Evolutionary conservation across 2,888 invertebrate species (phyloP).

Genomic region (Cremastinae sp.): DNA sequence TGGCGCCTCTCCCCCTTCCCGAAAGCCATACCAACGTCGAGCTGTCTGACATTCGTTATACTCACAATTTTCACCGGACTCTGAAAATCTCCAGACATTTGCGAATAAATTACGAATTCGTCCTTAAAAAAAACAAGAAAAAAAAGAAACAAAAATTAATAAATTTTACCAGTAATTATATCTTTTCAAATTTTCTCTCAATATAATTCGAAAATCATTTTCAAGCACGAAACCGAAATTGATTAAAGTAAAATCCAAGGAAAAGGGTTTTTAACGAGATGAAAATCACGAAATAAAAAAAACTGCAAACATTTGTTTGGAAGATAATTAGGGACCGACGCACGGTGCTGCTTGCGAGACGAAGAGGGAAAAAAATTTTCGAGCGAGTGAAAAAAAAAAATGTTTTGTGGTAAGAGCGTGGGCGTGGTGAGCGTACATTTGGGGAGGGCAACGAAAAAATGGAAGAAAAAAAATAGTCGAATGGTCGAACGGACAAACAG

Average conservation of each 20-base stretch:
- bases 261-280: background rate
- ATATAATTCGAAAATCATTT: background rate
- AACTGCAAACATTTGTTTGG: too few relatives aligned
- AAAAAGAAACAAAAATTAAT: background rate
- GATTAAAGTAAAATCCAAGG: slow-evolving; percentile 1
- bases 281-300: background rate
- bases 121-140: too few relatives aligned
- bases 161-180: too few relatives aligned
- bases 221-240: background rate
- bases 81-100: slow-evolving; percentile 14
- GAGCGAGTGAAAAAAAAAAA: slow-evolving; percentile 8
- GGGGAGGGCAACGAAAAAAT: slow-evolving; percentile 37
- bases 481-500: slow-evolving; percentile 49
- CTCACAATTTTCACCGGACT: slow-evolving; percentile 44
- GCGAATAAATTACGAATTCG: slow-evolving; percentile 28
- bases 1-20: slow-evolving; percentile 35
- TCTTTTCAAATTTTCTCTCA: slow-evolving; percentile 15
- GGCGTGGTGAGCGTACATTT: slow-evolving; percentile 55
- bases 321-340: too few relatives aligned
- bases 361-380: too few relatives aligned
- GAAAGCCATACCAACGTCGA: slow-evolving; percentile 8
- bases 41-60: slow-evolving; percentile 51
- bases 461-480: slow-evolving; percentile 56
- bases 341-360: too few relatives aligned
- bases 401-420: background rate